Conservation (phyloP, 1,140 invertebrate genomes). For the Lepidostoma basale region DNA sequence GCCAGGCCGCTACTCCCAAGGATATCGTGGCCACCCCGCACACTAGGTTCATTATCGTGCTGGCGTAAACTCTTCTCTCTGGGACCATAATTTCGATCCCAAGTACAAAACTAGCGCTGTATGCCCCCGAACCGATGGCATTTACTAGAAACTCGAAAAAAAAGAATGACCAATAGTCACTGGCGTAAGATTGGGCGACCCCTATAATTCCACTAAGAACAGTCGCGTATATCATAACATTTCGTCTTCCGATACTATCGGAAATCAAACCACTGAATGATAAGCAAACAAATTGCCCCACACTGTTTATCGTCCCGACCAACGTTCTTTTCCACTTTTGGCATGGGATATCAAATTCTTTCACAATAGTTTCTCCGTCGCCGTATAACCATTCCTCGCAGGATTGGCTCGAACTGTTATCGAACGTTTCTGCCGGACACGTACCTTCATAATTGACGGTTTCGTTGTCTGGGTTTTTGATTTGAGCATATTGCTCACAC, state of each 20-base stretch:
- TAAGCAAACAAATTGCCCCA: constrained; percentile 73
- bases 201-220: constrained; percentile 56
- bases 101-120: constrained; percentile 66
- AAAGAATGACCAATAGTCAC: constrained; percentile 62
- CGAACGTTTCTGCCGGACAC: constrained; percentile 51
- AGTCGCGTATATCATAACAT: constrained; percentile 51
- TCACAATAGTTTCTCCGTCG: constrained; percentile 42
- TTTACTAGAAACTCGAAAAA: constrained; percentile 63
- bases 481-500: constrained; percentile 56
- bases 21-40: constrained; percentile 76
- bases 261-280: constrained; percentile 71
- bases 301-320: constrained; percentile 74
- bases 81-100: constrained; percentile 79
- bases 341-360: constrained; percentile 53
- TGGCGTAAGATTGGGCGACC: constrained; percentile 62
- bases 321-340: constrained; percentile 73
- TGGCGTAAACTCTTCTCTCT: constrained; percentile 73
- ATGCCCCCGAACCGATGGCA: constrained; percentile 60
- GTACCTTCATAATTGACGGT: not conserved
- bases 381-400: constrained; percentile 41
- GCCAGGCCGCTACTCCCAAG: constrained; percentile 71
- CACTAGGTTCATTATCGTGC: constrained; percentile 71
- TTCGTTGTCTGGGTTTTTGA: constrained; percentile 32
- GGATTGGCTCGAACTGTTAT: constrained; percentile 46
- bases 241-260: constrained; percentile 63